These are phyloP conservation scores for Megalops cyprinoides DNA, from an alignment of 2,797 vertebrate species.

Conservation along the genomic window DNA sequence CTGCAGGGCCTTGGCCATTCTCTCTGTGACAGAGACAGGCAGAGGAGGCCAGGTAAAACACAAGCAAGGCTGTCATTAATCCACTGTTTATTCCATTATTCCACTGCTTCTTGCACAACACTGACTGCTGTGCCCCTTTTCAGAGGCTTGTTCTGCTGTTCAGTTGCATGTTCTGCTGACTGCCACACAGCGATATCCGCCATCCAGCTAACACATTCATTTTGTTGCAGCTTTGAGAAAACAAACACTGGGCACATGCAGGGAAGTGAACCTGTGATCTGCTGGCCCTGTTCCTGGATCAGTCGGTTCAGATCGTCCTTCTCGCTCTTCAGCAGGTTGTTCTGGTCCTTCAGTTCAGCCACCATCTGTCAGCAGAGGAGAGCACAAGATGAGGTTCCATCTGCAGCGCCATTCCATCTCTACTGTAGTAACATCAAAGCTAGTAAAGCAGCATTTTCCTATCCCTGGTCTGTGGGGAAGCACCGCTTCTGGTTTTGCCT, in stretches of 20 bases:
- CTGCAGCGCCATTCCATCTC: not conserved
- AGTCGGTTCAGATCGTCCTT: slow-evolving; percentile 88
- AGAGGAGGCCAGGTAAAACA: not conserved
- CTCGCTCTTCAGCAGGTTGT: slow-evolving; percentile 86
- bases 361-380: slow-evolving; percentile 79
- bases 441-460: not conserved
- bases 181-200: not conserved
- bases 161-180: too few species aligned
- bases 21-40: slow-evolving; percentile 70
- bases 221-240: too few species aligned
- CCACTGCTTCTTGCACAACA: too few species aligned
- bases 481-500: too few species aligned
- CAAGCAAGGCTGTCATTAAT: too few species aligned
- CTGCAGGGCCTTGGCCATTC: slow-evolving; percentile 84
- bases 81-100: too few species aligned
- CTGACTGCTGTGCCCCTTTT: not conserved
- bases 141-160: too few species aligned
- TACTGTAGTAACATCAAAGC: not conserved
- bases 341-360: slow-evolving; percentile 90
- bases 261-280: slow-evolving; percentile 85
- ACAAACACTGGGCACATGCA: not conserved
- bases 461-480: not conserved
- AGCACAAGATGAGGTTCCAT: not conserved
- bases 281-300: slow-evolving; percentile 90
- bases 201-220: not conserved